These are phyloP conservation scores for Camponotus floridanus DNA, from an alignment of 1,140 invertebrate species.

Conservation along the genomic window DNA sequence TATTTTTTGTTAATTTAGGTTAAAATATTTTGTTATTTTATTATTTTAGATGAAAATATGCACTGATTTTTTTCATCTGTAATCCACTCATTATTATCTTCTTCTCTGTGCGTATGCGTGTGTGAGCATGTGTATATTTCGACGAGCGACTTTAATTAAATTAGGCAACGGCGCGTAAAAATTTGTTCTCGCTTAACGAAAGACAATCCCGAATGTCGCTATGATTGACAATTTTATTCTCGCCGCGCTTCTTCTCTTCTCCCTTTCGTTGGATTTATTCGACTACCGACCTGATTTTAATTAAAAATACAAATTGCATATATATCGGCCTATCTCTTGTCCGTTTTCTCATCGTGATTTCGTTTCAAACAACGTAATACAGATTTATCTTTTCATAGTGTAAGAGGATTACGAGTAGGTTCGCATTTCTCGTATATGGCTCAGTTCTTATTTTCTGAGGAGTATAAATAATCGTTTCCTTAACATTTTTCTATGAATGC, in stretches of 20 bases:
- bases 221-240: slow-evolving; percentile 58
- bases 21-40: too few relatives aligned
- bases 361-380: slow-evolving; percentile 28
- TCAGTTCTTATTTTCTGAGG: not conserved
- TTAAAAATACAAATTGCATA: slow-evolving; percentile 63
- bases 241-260: not conserved
- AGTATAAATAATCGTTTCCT: slow-evolving; percentile 27
- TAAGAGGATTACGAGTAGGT: slow-evolving; percentile 38
- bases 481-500: not conserved
- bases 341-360: slow-evolving; percentile 29
- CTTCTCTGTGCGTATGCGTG: not conserved
- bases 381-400: slow-evolving; percentile 38
- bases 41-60: not conserved
- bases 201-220: slow-evolving; percentile 22
- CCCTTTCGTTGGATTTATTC: slow-evolving; percentile 17
- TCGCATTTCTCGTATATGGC: slow-evolving; percentile 31
- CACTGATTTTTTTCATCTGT: not conserved
- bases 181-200: slow-evolving; percentile 50
- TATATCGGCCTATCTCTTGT: slow-evolving; percentile 19
- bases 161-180: slow-evolving; percentile 44
- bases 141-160: slow-evolving; percentile 44
- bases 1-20: not conserved
- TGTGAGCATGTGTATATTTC: not conserved
- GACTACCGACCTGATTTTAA: slow-evolving; percentile 44
- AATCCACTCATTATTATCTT: slow-evolving; percentile 12